Evolutionary conservation across 2,113 vertebrate species (phyloP).

Genomic region (Dromas ardeola): DNA sequence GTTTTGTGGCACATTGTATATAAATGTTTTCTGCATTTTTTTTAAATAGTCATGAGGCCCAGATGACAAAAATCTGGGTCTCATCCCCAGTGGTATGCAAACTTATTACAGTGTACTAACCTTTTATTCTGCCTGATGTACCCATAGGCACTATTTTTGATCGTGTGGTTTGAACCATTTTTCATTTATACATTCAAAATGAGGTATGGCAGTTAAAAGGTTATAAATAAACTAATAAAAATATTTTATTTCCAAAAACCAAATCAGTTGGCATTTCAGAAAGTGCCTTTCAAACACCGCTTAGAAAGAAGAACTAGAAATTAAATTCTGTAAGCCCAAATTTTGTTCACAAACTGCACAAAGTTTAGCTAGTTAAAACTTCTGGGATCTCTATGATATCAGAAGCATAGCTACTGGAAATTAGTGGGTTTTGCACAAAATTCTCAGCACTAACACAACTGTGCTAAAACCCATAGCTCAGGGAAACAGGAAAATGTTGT

Average conservation of each 20-base stretch:
- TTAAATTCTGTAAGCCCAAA: fast-evolving
- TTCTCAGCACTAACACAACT: neutral
- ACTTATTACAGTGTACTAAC: neutral
- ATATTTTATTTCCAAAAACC: neutral
- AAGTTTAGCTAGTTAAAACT: neutral
- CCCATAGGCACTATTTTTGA: neutral
- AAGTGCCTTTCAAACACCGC: neutral
- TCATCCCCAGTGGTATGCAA: neutral
- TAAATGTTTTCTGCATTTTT: neutral
- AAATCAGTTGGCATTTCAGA: neutral
- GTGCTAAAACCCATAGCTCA: neutral
- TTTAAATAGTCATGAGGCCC: neutral
- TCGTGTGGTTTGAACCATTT: neutral
- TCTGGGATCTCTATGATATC: neutral
- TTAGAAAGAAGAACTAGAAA: neutral
- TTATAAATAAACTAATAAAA: neutral
- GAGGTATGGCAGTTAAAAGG: neutral
- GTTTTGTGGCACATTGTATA: neutral
- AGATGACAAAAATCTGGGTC: neutral
- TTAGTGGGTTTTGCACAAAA: neutral
- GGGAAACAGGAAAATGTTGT: neutral
- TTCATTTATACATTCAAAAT: neutral
- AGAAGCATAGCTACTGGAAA: neutral
- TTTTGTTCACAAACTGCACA: neutral
- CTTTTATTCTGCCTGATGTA: neutral